Percentiles rank a stretch among this genome's conserved stretches.
Evolutionary conservation across 2,888 invertebrate species (phyloP).

Genomic region (Dexiosoma caninum): DNA sequence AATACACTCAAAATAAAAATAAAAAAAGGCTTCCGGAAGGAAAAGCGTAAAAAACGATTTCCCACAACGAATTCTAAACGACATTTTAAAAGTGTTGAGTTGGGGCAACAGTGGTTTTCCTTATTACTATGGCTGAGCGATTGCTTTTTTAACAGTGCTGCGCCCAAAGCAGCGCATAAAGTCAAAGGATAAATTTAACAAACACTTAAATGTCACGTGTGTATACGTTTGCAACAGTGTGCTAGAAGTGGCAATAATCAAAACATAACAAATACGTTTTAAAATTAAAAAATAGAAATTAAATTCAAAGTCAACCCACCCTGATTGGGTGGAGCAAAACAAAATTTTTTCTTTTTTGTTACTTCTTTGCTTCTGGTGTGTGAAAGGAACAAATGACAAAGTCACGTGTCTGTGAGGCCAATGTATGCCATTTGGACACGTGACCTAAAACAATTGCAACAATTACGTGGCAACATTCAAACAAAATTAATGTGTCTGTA

Average conservation of each 20-base stretch:
- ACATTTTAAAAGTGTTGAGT: constrained; percentile 72
- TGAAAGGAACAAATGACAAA: constrained; percentile 55
- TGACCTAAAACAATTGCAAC: constrained; percentile 72
- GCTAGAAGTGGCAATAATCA: constrained; percentile 69
- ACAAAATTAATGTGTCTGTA: constrained; percentile 47
- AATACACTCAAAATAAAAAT: constrained; percentile 42
- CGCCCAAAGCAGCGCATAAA: constrained; percentile 59
- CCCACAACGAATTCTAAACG: constrained; percentile 67
- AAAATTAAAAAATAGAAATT: constrained; percentile 65
- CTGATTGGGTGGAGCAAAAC: constrained; percentile 52
- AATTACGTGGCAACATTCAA: constrained; percentile 68
- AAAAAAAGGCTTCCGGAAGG: constrained; percentile 61
- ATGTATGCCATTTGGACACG: constrained; percentile 71
- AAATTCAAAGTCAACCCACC: constrained; percentile 56
- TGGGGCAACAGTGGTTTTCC: constrained; percentile 65
- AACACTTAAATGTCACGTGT: constrained; percentile 69
- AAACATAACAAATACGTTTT: constrained; percentile 63
- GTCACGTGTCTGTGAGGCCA: constrained; percentile 67
- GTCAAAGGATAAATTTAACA: constrained; percentile 71
- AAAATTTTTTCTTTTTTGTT: background rate
- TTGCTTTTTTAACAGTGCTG: background rate
- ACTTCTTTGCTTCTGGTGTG: background rate
- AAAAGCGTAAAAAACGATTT: constrained; percentile 72
- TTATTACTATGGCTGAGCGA: constrained; percentile 28
- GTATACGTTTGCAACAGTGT: constrained; percentile 57